Evolutionary conservation across 2,888 invertebrate genomes (phyloP), one percentile per base, ranked within the genome.

Genomic region (Cordilura impudica): DNA sequence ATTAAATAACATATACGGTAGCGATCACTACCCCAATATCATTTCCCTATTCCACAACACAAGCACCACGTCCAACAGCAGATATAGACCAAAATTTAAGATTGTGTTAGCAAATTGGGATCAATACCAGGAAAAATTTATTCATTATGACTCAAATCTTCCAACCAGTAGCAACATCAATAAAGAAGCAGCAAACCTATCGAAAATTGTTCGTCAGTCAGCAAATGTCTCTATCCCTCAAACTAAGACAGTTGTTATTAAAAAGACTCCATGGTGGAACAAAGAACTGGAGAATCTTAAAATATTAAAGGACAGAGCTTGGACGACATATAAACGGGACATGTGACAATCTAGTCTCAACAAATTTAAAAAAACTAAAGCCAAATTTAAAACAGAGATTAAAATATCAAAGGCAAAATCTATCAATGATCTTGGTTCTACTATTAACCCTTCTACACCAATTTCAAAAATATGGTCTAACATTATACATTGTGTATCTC

Each of bases 11-110:
- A 31, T 72, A 10, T 47, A 12, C 12, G 65, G 53, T 5, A 77
- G 77, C 16, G 77, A 77, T 16, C 49, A 77, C 35, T 72, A 60
- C 16, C 72, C 77, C 14, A 54, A 58, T 12, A 75, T 63, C 6
- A 61, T 74, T 16, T 31, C 26, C 0, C 12, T 63, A 5, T 75
- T 75, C 14, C 35, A 26, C 26, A 26, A 26, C 26, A 26, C 58
- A 14, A 23, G 14, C 4, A 18, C 5, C 16, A 12, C 10, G 1
- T 5, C 6, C 6, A 16, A 6, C 2, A 8, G 23, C n/a, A 19
- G 16, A 14, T 23, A 4, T 5, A 67, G 21, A 51, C 45, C 74
- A 3, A 35, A 21, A n/a, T 74, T 74, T 45, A 19, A 26, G 53
- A 23, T 31, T 16, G 21, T 60, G 6, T 7, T 23, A 10, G 74